These are phyloP conservation scores for Ceuthmochares aereus DNA, from an alignment of 2,113 vertebrate species.

Conservation along the genomic window DNA sequence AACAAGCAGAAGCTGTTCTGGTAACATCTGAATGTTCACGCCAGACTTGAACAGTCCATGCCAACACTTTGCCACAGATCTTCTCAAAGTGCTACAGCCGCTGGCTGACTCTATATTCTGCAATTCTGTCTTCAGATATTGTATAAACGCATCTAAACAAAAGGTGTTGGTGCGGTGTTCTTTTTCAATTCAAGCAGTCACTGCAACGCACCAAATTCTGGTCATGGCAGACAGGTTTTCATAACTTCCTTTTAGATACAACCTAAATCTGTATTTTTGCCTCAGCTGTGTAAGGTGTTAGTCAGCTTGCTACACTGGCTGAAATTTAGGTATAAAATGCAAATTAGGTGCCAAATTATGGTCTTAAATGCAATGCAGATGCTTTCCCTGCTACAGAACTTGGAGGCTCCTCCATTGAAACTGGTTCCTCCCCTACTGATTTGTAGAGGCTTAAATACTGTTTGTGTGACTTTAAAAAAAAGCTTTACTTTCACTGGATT, in stretches of 20 bases:
- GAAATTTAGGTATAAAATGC: not conserved
- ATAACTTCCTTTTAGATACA: not conserved
- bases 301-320: not conserved
- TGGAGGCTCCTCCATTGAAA: not conserved
- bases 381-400: rapidly evolving
- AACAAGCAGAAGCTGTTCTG: not conserved
- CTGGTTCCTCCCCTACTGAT: not conserved
- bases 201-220: not conserved
- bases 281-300: not conserved
- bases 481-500: not conserved
- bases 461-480: not conserved
- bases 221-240: not conserved
- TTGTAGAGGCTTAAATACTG: not conserved
- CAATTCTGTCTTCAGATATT: not conserved
- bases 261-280: not conserved
- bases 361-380: not conserved
- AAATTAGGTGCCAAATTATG: not conserved
- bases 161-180: not conserved
- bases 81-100: not conserved
- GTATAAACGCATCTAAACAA: not conserved
- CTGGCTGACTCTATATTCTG: not conserved
- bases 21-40: not conserved
- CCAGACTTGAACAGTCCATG: not conserved
- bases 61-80: not conserved
- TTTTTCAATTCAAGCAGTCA: not conserved